Evolutionary conservation across 2,797 vertebrate genomes (phyloP).

Genomic region (Alouatta caraya): DNA sequence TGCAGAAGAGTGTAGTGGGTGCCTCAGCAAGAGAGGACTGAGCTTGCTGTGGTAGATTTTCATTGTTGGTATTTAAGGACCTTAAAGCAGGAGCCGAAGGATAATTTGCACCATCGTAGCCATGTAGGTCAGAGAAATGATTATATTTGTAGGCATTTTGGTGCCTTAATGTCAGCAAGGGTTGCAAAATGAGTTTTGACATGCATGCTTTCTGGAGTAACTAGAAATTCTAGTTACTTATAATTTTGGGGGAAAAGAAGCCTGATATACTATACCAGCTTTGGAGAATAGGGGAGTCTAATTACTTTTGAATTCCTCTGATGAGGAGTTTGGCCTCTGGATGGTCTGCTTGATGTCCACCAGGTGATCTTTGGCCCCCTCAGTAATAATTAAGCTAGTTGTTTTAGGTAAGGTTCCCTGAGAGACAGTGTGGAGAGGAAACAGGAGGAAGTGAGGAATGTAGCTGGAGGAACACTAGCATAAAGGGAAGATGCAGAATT

Average conservation of each 20-base stretch:
- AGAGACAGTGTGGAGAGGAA: neutral
- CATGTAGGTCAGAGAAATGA: neutral
- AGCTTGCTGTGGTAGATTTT: neutral
- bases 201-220: neutral
- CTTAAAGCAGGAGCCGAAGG: neutral
- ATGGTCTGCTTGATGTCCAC: neutral
- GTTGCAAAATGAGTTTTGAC: neutral
- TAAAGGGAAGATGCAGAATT: neutral
- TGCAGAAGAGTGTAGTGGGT: neutral
- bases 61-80: neutral
- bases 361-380: neutral
- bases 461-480: neutral
- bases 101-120: neutral
- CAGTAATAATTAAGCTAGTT: neutral
- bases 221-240: neutral
- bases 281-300: neutral
- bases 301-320: neutral
- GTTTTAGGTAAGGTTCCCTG: neutral
- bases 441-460: neutral
- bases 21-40: neutral
- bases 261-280: neutral
- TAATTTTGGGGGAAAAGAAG: neutral
- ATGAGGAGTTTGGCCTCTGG: neutral
- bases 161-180: neutral
- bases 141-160: neutral